Evolutionary conservation across 2,888 invertebrate species (phyloP).

Genomic region (Bruchidius siliquastri): DNA sequence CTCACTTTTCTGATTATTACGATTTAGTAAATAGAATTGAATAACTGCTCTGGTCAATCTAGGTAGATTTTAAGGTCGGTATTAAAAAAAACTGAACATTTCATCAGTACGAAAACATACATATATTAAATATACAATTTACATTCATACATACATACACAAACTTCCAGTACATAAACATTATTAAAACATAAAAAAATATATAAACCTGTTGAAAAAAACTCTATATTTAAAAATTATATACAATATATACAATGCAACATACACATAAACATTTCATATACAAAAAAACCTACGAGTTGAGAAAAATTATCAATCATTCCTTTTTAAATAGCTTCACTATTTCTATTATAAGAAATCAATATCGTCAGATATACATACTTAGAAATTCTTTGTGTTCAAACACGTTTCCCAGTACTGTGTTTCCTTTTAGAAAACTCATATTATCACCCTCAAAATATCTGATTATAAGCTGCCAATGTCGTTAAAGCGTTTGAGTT

Average conservation of each 20-base stretch:
- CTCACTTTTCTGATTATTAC: too few relatives aligned
- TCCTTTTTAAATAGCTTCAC: too few relatives aligned
- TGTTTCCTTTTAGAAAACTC: too few relatives aligned
- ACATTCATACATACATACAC: slow-evolving; percentile 22
- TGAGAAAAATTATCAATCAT: neutral
- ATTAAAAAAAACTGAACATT: neutral
- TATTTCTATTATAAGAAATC: too few relatives aligned
- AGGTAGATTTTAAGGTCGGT: too few relatives aligned
- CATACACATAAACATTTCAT: slow-evolving; percentile 14
- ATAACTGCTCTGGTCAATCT: too few relatives aligned
- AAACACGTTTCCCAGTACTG: too few relatives aligned
- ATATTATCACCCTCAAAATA: too few relatives aligned
- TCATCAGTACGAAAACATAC: slow-evolving; percentile 7
- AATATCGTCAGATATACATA: too few relatives aligned
- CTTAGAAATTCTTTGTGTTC: too few relatives aligned
- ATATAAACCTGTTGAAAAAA: slow-evolving; percentile 29
- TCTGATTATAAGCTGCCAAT: slow-evolving; percentile 75
- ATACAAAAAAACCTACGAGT: slow-evolving; percentile 5
- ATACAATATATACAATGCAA: slow-evolving; percentile 27
- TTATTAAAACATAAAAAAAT: slow-evolving; percentile 27
- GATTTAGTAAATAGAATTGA: too few relatives aligned
- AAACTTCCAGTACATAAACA: slow-evolving; percentile 23
- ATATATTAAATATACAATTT: slow-evolving; percentile 22
- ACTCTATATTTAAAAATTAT: slow-evolving; percentile 27
- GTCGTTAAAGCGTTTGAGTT: slow-evolving; percentile 81